Conservation (phyloP, 2,797 vertebrate genomes). For the Holocentrus rufus region DNA sequence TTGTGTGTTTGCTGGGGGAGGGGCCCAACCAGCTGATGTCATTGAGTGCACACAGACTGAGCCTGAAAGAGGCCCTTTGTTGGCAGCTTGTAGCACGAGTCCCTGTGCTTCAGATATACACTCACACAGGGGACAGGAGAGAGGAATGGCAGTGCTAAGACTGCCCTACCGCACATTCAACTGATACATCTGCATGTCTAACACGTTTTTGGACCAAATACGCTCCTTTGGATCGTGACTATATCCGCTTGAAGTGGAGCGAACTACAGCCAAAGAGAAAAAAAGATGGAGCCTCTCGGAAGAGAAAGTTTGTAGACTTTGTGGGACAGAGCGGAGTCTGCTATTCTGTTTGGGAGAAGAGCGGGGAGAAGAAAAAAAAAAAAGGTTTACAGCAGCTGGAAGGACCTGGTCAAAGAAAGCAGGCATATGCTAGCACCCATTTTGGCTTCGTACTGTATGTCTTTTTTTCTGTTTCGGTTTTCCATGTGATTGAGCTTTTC, state of each 20-base stretch:
- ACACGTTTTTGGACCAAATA: constrained; percentile 31
- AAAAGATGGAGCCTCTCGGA: constrained; percentile 80
- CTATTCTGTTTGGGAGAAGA: constrained; percentile 54
- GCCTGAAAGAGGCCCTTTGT: constrained; percentile 96
- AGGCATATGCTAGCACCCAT: constrained; percentile 8
- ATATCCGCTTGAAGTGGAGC: constrained; percentile 47
- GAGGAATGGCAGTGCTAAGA: constrained; percentile 75
- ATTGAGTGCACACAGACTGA: constrained; percentile 83
- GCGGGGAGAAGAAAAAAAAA: constrained; percentile 21
- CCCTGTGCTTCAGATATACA: constrained; percentile 77
- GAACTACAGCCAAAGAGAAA: constrained; percentile 51
- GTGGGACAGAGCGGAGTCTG: constrained; percentile 44
- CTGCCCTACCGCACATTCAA: constrained; percentile 66
- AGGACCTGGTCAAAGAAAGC: constrained; percentile 22
- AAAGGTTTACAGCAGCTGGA: constrained; percentile 44
- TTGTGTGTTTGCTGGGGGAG: constrained; percentile 70
- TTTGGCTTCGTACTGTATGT: constrained; percentile 25
- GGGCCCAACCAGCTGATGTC: constrained; percentile 87
- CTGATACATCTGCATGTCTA: constrained; percentile 60
- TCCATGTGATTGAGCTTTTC: constrained; percentile 29
- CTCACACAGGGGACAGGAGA: constrained; percentile 67
- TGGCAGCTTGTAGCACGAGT: constrained; percentile 86
- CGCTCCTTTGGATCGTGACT: constrained; percentile 39
- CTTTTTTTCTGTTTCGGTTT: constrained; percentile 21
- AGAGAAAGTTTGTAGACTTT: constrained; percentile 76